These are phyloP conservation scores for Craniophora ligustri DNA, from an alignment of 2,888 invertebrate species.

Conservation along the genomic window DNA sequence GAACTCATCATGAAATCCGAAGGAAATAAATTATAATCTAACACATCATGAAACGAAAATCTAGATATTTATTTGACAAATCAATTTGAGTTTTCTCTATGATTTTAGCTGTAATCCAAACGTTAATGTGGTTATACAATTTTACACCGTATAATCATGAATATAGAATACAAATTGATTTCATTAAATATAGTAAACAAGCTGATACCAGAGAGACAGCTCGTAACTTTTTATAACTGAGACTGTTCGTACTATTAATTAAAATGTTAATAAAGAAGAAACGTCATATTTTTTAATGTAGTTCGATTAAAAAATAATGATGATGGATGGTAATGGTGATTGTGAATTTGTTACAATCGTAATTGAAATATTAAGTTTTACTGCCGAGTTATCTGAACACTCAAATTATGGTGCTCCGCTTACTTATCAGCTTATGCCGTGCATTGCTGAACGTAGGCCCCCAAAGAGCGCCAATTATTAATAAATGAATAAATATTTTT, in stretches of 20 bases:
- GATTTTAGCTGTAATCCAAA: constrained; percentile 41
- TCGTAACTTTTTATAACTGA: background rate
- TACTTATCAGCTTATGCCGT: too few relatives aligned
- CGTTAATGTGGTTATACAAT: background rate
- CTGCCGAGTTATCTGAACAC: too few relatives aligned
- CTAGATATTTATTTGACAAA: constrained; percentile 62
- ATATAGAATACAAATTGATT: background rate
- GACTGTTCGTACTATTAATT: background rate
- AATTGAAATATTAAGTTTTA: too few relatives aligned
- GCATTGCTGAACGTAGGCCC: too few relatives aligned
- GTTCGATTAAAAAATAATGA: too few relatives aligned
- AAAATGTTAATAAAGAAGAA: constrained; percentile 3
- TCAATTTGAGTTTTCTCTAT: constrained; percentile 61
- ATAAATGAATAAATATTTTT: too few relatives aligned
- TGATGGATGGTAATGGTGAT: too few relatives aligned
- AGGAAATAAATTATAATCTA: constrained; percentile 55
- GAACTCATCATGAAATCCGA: constrained; percentile 74
- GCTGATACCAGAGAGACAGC: constrained; percentile 15
- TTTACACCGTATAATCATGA: rapidly evolving
- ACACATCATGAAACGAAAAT: constrained; percentile 60
- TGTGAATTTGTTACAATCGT: too few relatives aligned
- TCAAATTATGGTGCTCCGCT: too few relatives aligned
- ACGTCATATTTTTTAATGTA: too few relatives aligned
- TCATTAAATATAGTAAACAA: background rate
- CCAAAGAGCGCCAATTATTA: too few relatives aligned